phyloP scores from a whole-genome alignment of 2,888 invertebrate genomes.

The Allacma fusca region DNA sequence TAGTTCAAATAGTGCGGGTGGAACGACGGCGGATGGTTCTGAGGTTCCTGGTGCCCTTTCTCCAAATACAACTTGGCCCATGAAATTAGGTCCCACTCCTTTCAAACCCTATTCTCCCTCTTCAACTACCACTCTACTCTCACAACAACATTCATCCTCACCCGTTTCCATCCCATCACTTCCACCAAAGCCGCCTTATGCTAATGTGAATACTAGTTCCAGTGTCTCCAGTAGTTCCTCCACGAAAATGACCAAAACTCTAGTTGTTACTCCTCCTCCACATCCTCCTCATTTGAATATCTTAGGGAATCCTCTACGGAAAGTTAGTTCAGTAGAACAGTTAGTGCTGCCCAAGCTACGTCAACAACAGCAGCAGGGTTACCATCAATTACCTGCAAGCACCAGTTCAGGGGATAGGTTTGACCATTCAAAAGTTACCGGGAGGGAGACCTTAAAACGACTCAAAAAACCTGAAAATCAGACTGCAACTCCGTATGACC shows the following conservation, averaged over 20 bases:
- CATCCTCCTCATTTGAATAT: conserved; percentile 1
- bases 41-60: conserved; percentile 38
- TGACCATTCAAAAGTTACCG: conserved; percentile 59
- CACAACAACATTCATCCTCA: conserved; percentile 47
- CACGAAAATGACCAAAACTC: conserved; percentile 31
- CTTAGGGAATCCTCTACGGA: conserved; percentile 42
- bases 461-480: conserved; percentile 63
- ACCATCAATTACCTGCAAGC: background rate
- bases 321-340: conserved; percentile 57
- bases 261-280: background rate
- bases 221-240: conserved; percentile 21
- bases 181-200: conserved; percentile 40
- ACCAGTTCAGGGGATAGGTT: conserved; percentile 45
- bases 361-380: conserved; percentile 39
- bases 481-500: conserved; percentile 41
- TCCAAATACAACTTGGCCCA: conserved; percentile 54
- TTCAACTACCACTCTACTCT: conserved; percentile 51
- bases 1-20: conserved; percentile 57
- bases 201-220: background rate
- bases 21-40: conserved; percentile 25
- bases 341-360: background rate
- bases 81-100: conserved; percentile 56
- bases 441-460: conserved; percentile 65
- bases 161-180: conserved; percentile 13
- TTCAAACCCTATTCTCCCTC: conserved; percentile 57